Evolutionary conservation across 2,113 vertebrate species (phyloP), one percentile per base, ranked within the genome.

Genomic region (Phalacrocorax brasilianus): DNA sequence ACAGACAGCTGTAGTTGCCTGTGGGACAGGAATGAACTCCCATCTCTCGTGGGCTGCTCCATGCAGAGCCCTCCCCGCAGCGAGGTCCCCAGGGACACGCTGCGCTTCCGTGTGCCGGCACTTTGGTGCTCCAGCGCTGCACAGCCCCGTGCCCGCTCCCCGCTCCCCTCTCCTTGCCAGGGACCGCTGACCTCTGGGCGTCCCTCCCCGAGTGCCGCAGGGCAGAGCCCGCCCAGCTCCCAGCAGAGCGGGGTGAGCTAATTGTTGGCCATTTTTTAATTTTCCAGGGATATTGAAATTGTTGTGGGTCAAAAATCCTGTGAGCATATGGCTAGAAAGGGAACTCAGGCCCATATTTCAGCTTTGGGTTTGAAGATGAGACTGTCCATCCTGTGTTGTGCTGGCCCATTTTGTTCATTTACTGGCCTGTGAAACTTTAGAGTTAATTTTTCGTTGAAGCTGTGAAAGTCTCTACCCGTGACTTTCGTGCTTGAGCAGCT

Each of bases 401-500:
- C 66, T 63, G 80, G 91, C 77, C 78, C 32, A 17, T 76, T 82
- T 72, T 38, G 50, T 63, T 89, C 84, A 83, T 91, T 71, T 95
- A 91, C 80, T 59, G 80, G 38, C 62, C 78, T 63, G 49, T 73
- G 90, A 90, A 96, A 96, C 85, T 91, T 94, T 13, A 59, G 83
- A 92, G 94, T 95, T 97, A 92, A 89, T 92, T 95, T 87, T 89
- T 70, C 5, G n/a, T 62, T 9, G 74, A 66, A 79, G 94, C 71
- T 11, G 27, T 49, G 71, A 24, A 93, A 87, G 86, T 91, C 80
- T 95, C 89, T 95, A 15, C 85, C 63, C 49, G 8, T 81, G 85
- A 70, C 77, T 95, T 91, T 76, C 77, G 65, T 95, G 62, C 94
- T 82, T 53, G 78, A 80, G 32, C 94, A 97, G 94, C 91, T 91